These are phyloP conservation scores for Rousettus leschenaultii DNA, from an alignment of 2,113 vertebrate species.

Conservation along the genomic window DNA sequence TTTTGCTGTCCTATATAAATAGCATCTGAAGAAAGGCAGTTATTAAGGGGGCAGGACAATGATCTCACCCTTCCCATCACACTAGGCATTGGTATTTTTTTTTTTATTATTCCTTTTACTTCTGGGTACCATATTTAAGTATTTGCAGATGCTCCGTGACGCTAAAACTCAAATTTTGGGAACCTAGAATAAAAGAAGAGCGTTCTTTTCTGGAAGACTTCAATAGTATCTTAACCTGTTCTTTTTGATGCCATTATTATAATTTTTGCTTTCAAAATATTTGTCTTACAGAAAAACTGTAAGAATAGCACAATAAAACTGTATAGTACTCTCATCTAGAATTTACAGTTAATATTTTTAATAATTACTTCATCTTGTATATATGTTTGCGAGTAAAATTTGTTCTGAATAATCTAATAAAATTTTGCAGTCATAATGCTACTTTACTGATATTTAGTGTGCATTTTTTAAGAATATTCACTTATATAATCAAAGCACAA, in stretches of 20 bases:
- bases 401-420: neutral
- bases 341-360: neutral
- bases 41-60: conserved; percentile 60
- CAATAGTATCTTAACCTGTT: neutral
- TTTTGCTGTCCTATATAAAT: conserved; percentile 54
- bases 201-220: neutral
- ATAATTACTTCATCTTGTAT: neutral
- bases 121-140: conserved; percentile 37
- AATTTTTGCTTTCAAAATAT: conserved; percentile 3
- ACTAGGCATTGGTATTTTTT: neutral
- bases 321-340: neutral
- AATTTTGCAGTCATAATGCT: neutral
- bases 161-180: neutral
- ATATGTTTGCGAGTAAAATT: neutral
- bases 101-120: conserved; percentile 10
- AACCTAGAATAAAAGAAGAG: neutral
- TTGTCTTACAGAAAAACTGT: neutral
- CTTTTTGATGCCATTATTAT: neutral
- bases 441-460: neutral
- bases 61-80: conserved; percentile 37
- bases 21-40: conserved; percentile 60
- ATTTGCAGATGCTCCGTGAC: conserved; percentile 25
- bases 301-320: neutral
- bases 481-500: neutral
- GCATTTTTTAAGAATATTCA: neutral